Evolutionary conservation across 2,113 vertebrate genomes (phyloP), one percentile per base, ranked within the genome.

Genomic region (Oriolus oriolus): DNA sequence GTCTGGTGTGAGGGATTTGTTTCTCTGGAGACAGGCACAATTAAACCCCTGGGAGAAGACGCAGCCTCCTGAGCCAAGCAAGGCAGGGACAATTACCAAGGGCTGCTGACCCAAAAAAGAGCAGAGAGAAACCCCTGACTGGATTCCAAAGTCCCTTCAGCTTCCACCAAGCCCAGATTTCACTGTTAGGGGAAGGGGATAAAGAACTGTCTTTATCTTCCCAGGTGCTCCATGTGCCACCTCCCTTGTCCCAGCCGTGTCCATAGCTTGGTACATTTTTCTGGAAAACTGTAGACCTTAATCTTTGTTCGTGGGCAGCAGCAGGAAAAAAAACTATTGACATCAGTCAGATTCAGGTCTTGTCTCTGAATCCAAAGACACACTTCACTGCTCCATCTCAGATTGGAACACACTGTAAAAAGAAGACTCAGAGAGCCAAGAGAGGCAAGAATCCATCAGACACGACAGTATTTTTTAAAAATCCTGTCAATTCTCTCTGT

Each of bases 51-150:
- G 0, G 42, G 64, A 63, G 45, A 27, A 85, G 59, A 35, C 0
- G 0, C 63, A 81, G 76, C 16, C 47, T 84, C 76, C 52, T 0
- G 2, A 35, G 45, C 42, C 49, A 11, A 0, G 1, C 1, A 0
- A 75, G 75, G 53, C n/a, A 15, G 5, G 14, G 50, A 28, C 0
- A 0, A 28, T 20, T 31, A 9, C 33, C 6, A 3, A 54, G 47
- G 13, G 42, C 61, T 95, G 60, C 60, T 54, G 18, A 30, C 28
- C 24, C 5, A 75, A 54, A 63, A 63, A 47, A 21, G 24, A 66
- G 52, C 56, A 90, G 74, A 73, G 37, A 63, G 3, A 66, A 85
- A 54, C 4, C 37, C 27, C 66, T 44, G 61, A 5, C 33, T 73
- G 70, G 15, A 49, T 24, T 42, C 35, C 30, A 27, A 61, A 86